Conservation (phyloP, 2,797 vertebrate genomes). For the Characodon lateralis region DNA sequence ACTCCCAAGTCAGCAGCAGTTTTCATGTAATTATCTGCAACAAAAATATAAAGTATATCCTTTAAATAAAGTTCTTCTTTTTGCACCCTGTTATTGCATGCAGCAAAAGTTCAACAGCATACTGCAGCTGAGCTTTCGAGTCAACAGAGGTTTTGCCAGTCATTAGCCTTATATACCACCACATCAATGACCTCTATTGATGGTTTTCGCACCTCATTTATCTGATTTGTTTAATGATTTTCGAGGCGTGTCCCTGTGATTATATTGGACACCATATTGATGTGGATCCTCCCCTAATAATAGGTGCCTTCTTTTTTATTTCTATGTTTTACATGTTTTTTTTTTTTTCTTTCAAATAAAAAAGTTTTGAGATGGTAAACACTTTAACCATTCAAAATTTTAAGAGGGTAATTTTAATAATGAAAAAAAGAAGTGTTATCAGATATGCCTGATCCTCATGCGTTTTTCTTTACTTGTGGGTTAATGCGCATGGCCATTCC, state of each 20-base stretch:
- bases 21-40: conserved; percentile 19
- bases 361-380: conserved; percentile 13
- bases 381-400: conserved; percentile 1
- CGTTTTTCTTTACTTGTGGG: conserved; percentile 31
- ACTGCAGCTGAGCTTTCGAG: conserved; percentile 61
- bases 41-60: conserved; percentile 26
- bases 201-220: conserved; percentile 74
- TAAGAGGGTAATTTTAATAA: conserved; percentile 8
- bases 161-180: conserved; percentile 81
- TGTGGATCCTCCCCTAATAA: conserved; percentile 36
- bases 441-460: conserved; percentile 36
- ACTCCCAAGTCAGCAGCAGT: conserved; percentile 15
- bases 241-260: conserved; percentile 72
- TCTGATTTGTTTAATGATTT: conserved; percentile 84
- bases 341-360: conserved; percentile 22
- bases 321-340: not conserved
- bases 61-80: conserved; percentile 28
- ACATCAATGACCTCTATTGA: conserved; percentile 85
- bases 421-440: not conserved
- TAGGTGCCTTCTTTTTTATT: conserved; percentile 24
- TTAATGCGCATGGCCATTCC: conserved; percentile 34
- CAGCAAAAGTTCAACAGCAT: conserved; percentile 64
- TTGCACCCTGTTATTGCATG: conserved; percentile 20
- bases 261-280: conserved; percentile 53
- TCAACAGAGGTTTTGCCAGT: conserved; percentile 70